phyloP scores from a whole-genome alignment of 2,797 vertebrate genomes.

The Clangula hyemalis region DNA sequence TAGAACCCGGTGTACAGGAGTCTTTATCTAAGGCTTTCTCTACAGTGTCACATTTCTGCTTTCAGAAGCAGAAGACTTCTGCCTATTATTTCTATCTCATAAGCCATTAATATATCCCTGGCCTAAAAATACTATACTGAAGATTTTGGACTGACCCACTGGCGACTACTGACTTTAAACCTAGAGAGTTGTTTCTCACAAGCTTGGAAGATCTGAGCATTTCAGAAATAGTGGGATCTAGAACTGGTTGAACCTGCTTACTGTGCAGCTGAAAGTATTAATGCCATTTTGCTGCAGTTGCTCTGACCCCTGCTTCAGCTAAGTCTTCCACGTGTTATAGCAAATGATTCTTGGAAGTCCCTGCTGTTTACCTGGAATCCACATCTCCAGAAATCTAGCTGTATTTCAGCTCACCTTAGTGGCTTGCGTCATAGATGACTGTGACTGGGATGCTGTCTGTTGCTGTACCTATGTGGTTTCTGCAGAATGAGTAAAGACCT shows the following conservation, averaged over 20 bases:
- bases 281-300: background rate
- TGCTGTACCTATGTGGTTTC: conserved; percentile 33
- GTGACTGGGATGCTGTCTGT: conserved; percentile 5
- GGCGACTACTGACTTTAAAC: background rate
- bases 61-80: background rate
- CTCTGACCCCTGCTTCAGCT: background rate
- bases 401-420: conserved; percentile 5
- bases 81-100: background rate
- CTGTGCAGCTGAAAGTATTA: background rate
- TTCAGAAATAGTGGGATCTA: background rate
- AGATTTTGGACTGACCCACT: background rate
- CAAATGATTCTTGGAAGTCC: background rate
- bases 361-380: background rate
- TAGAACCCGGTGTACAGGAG: background rate
- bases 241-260: background rate
- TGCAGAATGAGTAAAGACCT: conserved; percentile 21
- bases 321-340: background rate
- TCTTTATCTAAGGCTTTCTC: background rate
- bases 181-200: background rate
- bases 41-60: background rate
- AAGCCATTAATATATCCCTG: background rate
- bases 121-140: conserved; percentile 9
- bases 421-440: background rate
- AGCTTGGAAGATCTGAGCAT: background rate
- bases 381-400: background rate